Evolutionary conservation across 1,140 invertebrate species (phyloP).

Genomic region (Trichoplusia ni): DNA sequence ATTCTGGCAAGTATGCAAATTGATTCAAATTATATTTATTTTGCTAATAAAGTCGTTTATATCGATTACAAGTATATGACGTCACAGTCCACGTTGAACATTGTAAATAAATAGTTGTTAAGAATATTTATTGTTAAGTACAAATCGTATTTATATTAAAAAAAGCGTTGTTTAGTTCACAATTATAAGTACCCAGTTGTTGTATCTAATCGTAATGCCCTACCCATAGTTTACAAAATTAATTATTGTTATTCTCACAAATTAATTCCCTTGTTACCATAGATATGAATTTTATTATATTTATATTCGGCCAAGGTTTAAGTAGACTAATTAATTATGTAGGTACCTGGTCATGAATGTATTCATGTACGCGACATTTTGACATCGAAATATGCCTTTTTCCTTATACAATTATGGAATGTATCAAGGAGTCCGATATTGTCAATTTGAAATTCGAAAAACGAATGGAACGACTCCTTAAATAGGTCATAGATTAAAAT

Average conservation of each 20-base stretch:
- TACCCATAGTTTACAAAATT: constrained; percentile 14
- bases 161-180: constrained; percentile 6
- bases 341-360: neutral
- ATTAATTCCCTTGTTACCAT: constrained; percentile 26
- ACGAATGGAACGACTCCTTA: too few relatives aligned
- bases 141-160: neutral
- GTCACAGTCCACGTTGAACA: neutral
- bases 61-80: neutral
- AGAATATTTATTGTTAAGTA: constrained; percentile 3
- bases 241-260: constrained; percentile 4
- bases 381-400: constrained; percentile 25
- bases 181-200: neutral
- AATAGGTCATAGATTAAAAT: too few relatives aligned
- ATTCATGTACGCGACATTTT: neutral
- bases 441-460: neutral
- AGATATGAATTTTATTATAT: constrained; percentile 15
- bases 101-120: constrained; percentile 3
- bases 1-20: too few relatives aligned
- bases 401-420: neutral
- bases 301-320: neutral
- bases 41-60: neutral
- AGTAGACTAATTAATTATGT: constrained; percentile 12
- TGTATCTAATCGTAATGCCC: neutral
- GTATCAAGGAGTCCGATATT: neutral
- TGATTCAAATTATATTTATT: neutral